Conservation (phyloP, 2,888 invertebrate genomes). For the Drosophila formosana region DNA sequence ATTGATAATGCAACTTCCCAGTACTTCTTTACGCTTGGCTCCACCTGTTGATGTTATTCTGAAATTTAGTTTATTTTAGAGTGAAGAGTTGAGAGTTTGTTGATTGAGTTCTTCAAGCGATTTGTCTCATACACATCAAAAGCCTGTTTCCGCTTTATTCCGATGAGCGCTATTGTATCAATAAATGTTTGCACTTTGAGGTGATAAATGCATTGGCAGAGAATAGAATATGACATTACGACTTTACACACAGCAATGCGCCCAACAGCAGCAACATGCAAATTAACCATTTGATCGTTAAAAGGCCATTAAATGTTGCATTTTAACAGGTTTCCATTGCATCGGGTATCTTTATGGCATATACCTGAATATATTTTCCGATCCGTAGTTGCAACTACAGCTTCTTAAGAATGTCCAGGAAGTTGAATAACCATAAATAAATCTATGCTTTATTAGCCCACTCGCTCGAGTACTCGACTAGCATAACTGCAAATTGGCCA, state of each 20-base stretch:
- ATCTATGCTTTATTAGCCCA: slow-evolving; percentile 10
- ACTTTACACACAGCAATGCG: background rate
- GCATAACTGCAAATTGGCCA: slow-evolving; percentile 1
- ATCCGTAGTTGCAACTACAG: background rate
- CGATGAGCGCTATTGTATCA: slow-evolving; percentile 45
- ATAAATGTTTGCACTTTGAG: slow-evolving; percentile 35
- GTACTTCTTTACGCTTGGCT: slow-evolving; percentile 47
- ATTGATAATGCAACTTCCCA: slow-evolving; percentile 26
- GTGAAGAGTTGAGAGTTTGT: slow-evolving; percentile 14
- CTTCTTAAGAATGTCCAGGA: slow-evolving; percentile 8
- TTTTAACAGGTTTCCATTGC: slow-evolving; percentile 1
- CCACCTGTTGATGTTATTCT: slow-evolving; percentile 15
- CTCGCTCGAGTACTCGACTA: background rate
- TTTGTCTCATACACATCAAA: slow-evolving; percentile 17
- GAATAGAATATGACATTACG: background rate
- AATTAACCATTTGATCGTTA: slow-evolving; percentile 27
- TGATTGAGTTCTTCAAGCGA: slow-evolving; percentile 39
- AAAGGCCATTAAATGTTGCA: slow-evolving; percentile 15
- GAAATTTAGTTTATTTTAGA: slow-evolving; percentile 14
- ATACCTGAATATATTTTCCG: background rate
- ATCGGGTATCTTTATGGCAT: background rate
- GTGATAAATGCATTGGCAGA: slow-evolving; percentile 13
- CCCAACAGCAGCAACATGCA: slow-evolving; percentile 17
- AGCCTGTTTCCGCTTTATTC: slow-evolving; percentile 61
- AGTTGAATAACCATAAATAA: background rate